Evolutionary conservation across 53 echinoderm and acorn worm genomes (phyloP).

Genomic region (Zoroaster sp.): DNA sequence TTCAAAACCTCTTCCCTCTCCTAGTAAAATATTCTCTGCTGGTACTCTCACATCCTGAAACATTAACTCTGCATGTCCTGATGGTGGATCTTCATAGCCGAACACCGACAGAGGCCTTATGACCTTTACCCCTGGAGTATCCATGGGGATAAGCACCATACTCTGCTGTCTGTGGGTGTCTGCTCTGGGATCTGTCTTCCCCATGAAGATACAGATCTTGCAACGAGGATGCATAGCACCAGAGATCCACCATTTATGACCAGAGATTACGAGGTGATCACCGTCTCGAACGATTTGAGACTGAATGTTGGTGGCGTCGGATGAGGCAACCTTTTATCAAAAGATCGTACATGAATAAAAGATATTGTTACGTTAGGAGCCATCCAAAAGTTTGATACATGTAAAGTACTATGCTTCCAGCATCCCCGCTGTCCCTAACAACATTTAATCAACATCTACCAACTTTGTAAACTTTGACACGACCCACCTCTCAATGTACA

Average conservation of each 20-base stretch:
- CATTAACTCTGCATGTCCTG: slow-evolving; percentile 85
- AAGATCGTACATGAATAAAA: neutral
- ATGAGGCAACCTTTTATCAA: slow-evolving; percentile 84
- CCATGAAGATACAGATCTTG: slow-evolving; percentile 97
- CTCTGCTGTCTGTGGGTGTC: slow-evolving; percentile 87
- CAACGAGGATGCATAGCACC: slow-evolving; percentile 91
- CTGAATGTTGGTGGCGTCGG: slow-evolving; percentile 94
- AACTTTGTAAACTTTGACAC: no score
- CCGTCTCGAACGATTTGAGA: slow-evolving; percentile 70
- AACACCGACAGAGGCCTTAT: slow-evolving; percentile 85
- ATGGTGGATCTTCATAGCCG: slow-evolving; percentile 89
- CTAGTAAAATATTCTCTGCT: slow-evolving; percentile 81
- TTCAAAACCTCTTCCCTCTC: slow-evolving; percentile 94
- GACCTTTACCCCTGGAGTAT: slow-evolving; percentile 74
- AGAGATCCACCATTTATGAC: slow-evolving; percentile 98
- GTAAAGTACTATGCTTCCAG: no score
- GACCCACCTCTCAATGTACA: no score
- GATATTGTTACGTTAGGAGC: no score
- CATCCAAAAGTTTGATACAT: no score
- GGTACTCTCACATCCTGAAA: slow-evolving; percentile 90
- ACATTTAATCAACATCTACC: no score
- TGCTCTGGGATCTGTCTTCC: slow-evolving; percentile 82
- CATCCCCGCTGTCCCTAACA: no score
- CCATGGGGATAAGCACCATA: slow-evolving; percentile 96
- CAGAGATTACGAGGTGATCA: slow-evolving; percentile 77